Base-by-base conservation (phyloP, 1,140 invertebrate genomes). In the Palaemon carinicauda region DNA sequence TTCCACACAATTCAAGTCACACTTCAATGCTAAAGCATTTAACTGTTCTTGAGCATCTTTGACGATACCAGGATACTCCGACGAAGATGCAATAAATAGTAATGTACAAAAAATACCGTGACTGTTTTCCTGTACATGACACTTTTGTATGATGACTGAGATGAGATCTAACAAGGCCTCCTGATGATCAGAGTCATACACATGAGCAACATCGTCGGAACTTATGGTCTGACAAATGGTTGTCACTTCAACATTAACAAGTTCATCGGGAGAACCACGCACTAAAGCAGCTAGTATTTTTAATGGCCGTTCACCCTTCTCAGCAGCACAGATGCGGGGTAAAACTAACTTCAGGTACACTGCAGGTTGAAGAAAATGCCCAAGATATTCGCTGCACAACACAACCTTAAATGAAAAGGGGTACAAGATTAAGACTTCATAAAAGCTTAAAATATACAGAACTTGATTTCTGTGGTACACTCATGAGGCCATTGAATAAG, bases 11-110 rank as follows among this genome's bases (percentile, higher is more conserved):
- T 79, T 51, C 29, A 50, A 27, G 29, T 69, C 60, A 74, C 54
- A 53, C 24, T 56, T 86, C 21, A 27, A 52, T 53, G 77, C 51
- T 33, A 86, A 24, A 41, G 17, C 52, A 21, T 24, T 69, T 56
- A 86, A 21, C 33, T 73, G 77, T 50, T 80, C 65, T 71, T 69
- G 60, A 41, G 84, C 77, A 53, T n/a, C 7, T 29, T 24, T 71
- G 33, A 80, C 84, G 54, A 33, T 86, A 33, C 74, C 50, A 5
- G 52, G 33, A 7, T 15, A 21, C 51, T 54, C 77, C 12, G 84
- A 86, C 5, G 84, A 80, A 1, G 84, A 86, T 21, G 84, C 84
- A 75, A 86, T 80, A 56, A 80, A 86, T 1, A 86, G 24, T 33
- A 86, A 54, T 17, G 80, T 17, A 4, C 12, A 33, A 51, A 86